These are phyloP conservation scores for Oreochromis tanganicae DNA, from an alignment of 2,113 vertebrate genomes.

Conservation along the genomic window DNA sequence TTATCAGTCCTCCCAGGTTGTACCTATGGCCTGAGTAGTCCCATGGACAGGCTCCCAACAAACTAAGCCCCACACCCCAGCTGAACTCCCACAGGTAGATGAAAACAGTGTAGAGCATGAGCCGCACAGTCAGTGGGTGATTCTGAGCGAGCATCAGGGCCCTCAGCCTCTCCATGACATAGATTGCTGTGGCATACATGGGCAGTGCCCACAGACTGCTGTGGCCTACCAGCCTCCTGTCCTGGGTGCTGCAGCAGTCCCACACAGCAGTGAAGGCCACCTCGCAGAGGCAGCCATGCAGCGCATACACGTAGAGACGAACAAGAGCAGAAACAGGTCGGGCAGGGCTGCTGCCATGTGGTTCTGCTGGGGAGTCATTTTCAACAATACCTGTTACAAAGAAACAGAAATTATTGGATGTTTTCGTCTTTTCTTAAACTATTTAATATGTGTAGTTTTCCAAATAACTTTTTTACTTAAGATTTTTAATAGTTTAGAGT, in stretches of 20 bases:
- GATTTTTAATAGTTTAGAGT: neutral
- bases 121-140: conserved; percentile 42
- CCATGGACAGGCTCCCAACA: conserved; percentile 74
- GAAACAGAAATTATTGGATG: neutral
- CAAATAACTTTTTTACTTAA: neutral
- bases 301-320: conserved; percentile 71
- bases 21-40: conserved; percentile 70
- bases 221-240: conserved; percentile 64
- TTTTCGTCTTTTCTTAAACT: neutral
- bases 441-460: neutral
- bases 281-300: conserved; percentile 75
- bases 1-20: conserved; percentile 71
- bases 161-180: conserved; percentile 64
- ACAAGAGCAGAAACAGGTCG: conserved; percentile 14
- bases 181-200: conserved; percentile 72
- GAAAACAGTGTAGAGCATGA: conserved; percentile 62
- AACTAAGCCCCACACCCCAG: conserved; percentile 62
- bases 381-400: conserved; percentile 12
- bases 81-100: conserved; percentile 75
- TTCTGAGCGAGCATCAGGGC: conserved; percentile 25
- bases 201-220: conserved; percentile 74
- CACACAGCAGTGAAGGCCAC: conserved; percentile 69
- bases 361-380: neutral
- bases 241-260: conserved; percentile 58
- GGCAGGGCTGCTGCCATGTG: neutral